Evolutionary conservation across 2,797 vertebrate species (phyloP), one percentile per base, ranked within the genome.

Genomic region (Sparus aurata): DNA sequence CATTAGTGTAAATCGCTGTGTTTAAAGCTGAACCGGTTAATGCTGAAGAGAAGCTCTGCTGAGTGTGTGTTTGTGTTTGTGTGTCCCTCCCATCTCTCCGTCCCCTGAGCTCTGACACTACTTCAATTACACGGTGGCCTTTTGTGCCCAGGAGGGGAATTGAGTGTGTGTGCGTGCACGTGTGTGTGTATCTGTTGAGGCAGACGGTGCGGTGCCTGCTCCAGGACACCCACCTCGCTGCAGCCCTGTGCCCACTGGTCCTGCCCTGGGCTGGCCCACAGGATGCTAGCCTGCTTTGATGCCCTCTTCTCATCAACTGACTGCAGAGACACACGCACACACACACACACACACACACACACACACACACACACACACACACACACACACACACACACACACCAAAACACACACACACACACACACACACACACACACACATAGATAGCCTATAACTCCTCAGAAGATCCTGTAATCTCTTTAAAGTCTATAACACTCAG

Each of bases 211-310:
- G 87, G 92, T 90, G 89, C 90, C 90, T 90, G 77, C 85, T 54
- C n/a, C 27, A 69, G 93, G 89, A 94, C 93, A 94, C 92, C 93
- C 93, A 94, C 92, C 53, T 92, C 75, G 92, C 75, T 73, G 85
- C 82, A 65, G 87, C 82, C 82, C 74, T 82, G 67, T 76, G 79
- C 82, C 86, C 85, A 22, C 62, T 84, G 86, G 89, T 86, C 90
- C 90, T 91, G 88, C 92, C 90, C 89, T 89, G 93, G 89, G 90
- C 78, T 87, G 89, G 9, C 92, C 93, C 93, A 94, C 93, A 94
- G 93, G 93, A 94, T 93, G 90, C 77, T 52, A 2, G 52, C 54
- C 47, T 66, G 80, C 91, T 94, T 94, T 94, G 91, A 94, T 91
- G 85, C 87, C 72, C 57, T 53, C 60, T 30, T 83, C 79, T 85